Conservation (phyloP, 1,140 invertebrate genomes). For the Glomeris maerens region DNA sequence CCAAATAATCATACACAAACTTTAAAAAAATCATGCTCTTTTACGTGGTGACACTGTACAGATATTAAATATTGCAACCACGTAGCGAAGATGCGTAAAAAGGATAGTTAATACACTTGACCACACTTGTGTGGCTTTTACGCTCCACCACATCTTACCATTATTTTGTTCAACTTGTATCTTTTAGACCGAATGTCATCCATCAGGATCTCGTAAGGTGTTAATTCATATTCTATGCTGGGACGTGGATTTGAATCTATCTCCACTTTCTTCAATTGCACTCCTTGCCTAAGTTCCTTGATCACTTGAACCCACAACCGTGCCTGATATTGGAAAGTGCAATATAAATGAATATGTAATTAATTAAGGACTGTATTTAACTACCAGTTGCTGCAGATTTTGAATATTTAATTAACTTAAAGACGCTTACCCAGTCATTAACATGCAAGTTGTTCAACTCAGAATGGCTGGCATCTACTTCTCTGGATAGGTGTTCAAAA, state of each 20-base stretch:
- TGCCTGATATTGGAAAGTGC: constrained; percentile 66
- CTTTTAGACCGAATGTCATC: constrained; percentile 81
- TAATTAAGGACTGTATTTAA: not conserved
- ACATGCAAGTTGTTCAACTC: constrained; percentile 63
- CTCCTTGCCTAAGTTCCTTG: constrained; percentile 61
- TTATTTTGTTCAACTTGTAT: constrained; percentile 50
- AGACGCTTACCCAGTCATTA: constrained; percentile 62
- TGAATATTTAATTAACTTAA: constrained; percentile 1
- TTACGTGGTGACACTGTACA: not conserved
- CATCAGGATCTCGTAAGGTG: constrained; percentile 95
- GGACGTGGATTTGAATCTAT: constrained; percentile 33
- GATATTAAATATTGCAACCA: not conserved
- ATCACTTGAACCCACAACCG: constrained; percentile 95
- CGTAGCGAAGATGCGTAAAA: not conserved
- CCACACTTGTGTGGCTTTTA: not conserved
- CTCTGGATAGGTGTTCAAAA: too few species aligned
- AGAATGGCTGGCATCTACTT: constrained; percentile 27
- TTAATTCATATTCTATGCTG: constrained; percentile 74
- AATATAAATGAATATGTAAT: too few species aligned
- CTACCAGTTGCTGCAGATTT: too few species aligned
- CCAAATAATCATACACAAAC: not conserved
- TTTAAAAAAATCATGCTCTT: not conserved
- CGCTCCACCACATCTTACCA: constrained; percentile 20
- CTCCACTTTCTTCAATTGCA: constrained; percentile 79
- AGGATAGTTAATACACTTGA: constrained; percentile 31